phyloP scores from a whole-genome alignment of 2,797 vertebrate species.

The Oophaga sylvatica region DNA sequence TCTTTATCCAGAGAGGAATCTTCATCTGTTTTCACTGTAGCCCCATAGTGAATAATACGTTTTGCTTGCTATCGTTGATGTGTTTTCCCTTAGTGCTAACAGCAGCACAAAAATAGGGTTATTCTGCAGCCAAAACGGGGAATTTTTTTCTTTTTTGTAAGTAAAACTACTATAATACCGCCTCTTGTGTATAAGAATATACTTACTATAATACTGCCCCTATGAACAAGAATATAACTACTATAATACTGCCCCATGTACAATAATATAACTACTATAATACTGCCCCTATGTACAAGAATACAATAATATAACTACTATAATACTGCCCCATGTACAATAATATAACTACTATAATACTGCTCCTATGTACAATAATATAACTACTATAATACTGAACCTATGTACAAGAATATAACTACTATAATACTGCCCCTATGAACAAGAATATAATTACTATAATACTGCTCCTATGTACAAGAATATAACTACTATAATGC shows the following conservation, averaged over 20 bases:
- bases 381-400: constrained; percentile 12
- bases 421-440: constrained; percentile 10
- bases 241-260: too few species aligned
- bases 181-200: not conserved
- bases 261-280: too few species aligned
- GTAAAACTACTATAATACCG: constrained; percentile 1
- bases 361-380: not conserved
- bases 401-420: not conserved
- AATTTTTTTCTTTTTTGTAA: too few species aligned
- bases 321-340: not conserved
- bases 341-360: constrained; percentile 13
- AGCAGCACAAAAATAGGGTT: too few species aligned
- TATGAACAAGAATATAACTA: constrained; percentile 2
- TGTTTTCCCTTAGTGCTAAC: too few species aligned
- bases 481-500: constrained; percentile 14
- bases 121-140: too few species aligned
- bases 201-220: constrained; percentile 4
- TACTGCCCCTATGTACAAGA: not conserved
- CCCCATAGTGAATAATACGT: too few species aligned
- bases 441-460: not conserved
- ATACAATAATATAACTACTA: too few species aligned
- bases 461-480: too few species aligned
- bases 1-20: not conserved
- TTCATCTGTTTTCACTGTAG: not conserved
- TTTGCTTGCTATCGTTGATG: too few species aligned